These are phyloP conservation scores for Drosophila rellima DNA, from an alignment of 2,888 invertebrate genomes.

Conservation along the genomic window DNA sequence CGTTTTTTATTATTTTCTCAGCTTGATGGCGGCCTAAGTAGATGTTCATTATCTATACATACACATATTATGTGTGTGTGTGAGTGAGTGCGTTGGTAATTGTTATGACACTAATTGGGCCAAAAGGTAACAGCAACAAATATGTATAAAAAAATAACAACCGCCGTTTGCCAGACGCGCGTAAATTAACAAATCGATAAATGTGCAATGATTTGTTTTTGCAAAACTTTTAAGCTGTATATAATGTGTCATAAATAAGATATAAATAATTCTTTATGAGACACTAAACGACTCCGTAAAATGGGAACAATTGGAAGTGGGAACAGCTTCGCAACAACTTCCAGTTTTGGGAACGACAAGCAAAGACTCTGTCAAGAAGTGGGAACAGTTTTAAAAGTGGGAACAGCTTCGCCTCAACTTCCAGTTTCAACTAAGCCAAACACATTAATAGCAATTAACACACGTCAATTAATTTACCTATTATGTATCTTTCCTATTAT, in stretches of 20 bases:
- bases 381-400: neutral
- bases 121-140: conserved; percentile 48
- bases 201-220: conserved; percentile 35
- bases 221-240: conserved; percentile 17
- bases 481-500: neutral
- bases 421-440: neutral
- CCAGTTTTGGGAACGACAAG: no score
- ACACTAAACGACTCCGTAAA: neutral
- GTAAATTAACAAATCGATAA: conserved; percentile 61
- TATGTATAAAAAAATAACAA: conserved; percentile 7
- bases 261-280: neutral
- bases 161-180: conserved; percentile 53
- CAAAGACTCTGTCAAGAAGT: no score
- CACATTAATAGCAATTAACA: neutral
- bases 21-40: conserved; percentile 50
- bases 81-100: conserved; percentile 53
- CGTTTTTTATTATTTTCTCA: conserved; percentile 50
- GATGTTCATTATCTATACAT: conserved; percentile 53
- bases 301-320: neutral
- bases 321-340: neutral
- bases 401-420: neutral
- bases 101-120: conserved; percentile 79
- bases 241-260: neutral
- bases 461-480: neutral
- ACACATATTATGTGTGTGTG: conserved; percentile 26